These are phyloP conservation scores for Oppia nitens DNA, from an alignment of 1,140 invertebrate species.

Conservation along the genomic window DNA sequence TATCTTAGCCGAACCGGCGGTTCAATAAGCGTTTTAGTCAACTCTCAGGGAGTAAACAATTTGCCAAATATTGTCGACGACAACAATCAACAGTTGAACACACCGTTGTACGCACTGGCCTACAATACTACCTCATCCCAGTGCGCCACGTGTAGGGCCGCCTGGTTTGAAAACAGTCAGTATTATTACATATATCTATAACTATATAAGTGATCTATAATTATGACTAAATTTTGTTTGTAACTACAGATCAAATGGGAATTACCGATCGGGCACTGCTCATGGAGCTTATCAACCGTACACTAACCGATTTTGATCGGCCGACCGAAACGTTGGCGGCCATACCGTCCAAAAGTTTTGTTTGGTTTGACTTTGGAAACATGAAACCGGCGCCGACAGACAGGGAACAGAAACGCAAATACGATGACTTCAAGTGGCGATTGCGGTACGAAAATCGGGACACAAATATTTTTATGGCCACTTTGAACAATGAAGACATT, in stretches of 20 bases:
- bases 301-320: not conserved
- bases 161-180: slow-evolving; percentile 5
- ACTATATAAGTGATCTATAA: too few relatives aligned
- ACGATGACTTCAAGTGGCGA: not conserved
- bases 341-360: slow-evolving; percentile 4
- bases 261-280: not conserved
- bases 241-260: not conserved
- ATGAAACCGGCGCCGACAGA: not conserved
- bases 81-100: not conserved
- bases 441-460: not conserved
- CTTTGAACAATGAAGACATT: not conserved
- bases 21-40: not conserved
- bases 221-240: slow-evolving; percentile 2
- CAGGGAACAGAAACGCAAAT: not conserved
- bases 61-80: slow-evolving; percentile 10
- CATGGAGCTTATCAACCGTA: not conserved
- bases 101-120: not conserved
- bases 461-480: not conserved
- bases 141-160: slow-evolving; percentile 5
- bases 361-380: slow-evolving; percentile 7
- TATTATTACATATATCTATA: not conserved
- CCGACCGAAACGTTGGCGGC: not conserved
- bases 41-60: not conserved
- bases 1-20: not conserved
- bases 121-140: slow-evolving; percentile 5